Percentiles rank a stretch among this genome's conserved stretches.
phyloP scores from a whole-genome alignment of 2,113 vertebrate genomes.

The Sigmodon hispidus region DNA sequence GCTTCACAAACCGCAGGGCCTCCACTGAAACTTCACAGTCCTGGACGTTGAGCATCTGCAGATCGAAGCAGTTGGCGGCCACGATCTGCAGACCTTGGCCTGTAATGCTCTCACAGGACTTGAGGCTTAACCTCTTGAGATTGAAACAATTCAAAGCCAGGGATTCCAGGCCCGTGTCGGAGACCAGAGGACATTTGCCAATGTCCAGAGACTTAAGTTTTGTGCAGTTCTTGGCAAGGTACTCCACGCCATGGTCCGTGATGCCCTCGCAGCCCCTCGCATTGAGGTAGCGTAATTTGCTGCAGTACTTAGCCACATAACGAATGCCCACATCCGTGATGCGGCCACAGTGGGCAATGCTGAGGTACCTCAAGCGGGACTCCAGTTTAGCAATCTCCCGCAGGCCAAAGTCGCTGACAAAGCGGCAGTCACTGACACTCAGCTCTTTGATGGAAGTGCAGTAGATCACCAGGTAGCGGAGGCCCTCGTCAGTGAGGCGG shows the following conservation, averaged over 20 bases:
- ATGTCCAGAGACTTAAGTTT: constrained; percentile 97
- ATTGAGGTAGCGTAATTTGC: constrained; percentile 97
- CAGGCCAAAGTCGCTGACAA: constrained; percentile 96
- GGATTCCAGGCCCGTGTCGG: constrained; percentile 94
- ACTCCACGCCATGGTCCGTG: constrained; percentile 96
- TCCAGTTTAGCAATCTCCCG: constrained; percentile 97
- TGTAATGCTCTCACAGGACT: constrained; percentile 95
- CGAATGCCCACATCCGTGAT: constrained; percentile 97
- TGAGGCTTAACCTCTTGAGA: constrained; percentile 94
- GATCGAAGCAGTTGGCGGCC: constrained; percentile 96
- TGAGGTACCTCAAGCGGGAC: constrained; percentile 95
- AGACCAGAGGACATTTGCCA: constrained; percentile 97
- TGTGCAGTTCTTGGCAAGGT: constrained; percentile 96
- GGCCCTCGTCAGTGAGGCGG: constrained; percentile 95
- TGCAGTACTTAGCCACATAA: constrained; percentile 97
- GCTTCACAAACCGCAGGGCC: constrained; percentile 94
- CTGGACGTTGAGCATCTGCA: constrained; percentile 97
- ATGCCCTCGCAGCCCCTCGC: constrained; percentile 97
- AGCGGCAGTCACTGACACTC: constrained; percentile 97
- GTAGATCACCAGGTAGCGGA: constrained; percentile 96
- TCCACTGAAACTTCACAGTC: constrained; percentile 97
- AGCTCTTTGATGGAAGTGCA: constrained; percentile 94
- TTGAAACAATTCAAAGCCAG: constrained; percentile 96
- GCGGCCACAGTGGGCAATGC: constrained; percentile 96
- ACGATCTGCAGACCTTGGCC: constrained; percentile 95